phyloP scores from a whole-genome alignment of 2,888 invertebrate species.

The Macroteleia sp. region DNA sequence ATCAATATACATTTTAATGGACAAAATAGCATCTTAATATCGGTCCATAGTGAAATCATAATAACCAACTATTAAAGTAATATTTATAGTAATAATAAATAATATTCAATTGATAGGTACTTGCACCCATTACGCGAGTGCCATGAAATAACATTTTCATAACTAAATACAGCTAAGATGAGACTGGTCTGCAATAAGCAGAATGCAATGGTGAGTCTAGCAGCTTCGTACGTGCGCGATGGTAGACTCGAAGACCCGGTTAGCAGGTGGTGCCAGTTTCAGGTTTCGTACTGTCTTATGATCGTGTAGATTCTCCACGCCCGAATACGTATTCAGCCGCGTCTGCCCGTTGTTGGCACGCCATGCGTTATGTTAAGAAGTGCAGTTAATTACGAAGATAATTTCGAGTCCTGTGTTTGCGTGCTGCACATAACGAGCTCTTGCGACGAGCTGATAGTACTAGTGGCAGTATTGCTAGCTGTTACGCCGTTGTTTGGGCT shows the following conservation, averaged over 20 bases:
- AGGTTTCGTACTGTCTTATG: conserved; percentile 80
- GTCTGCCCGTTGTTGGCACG: conserved; percentile 80
- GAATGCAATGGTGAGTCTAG: conserved; percentile 31
- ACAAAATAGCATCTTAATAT: too few species aligned
- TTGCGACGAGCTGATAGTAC: conserved; percentile 67
- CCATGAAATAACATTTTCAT: too few species aligned
- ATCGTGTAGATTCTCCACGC: conserved; percentile 73
- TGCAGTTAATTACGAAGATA: conserved; percentile 84
- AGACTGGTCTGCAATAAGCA: conserved; percentile 43
- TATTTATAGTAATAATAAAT: too few species aligned
- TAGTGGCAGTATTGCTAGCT: conserved; percentile 22
- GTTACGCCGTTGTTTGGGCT: conserved; percentile 65
- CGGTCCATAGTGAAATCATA: too few species aligned
- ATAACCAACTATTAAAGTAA: too few species aligned
- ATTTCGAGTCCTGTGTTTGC: conserved; percentile 82
- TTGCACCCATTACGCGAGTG: too few species aligned
- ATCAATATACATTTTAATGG: too few species aligned
- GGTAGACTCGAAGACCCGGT: conserved; percentile 39
- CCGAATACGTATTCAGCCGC: conserved; percentile 76
- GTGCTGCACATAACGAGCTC: conserved; percentile 82
- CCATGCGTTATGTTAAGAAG: conserved; percentile 83
- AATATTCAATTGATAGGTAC: too few species aligned
- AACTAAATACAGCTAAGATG: conserved; percentile 34
- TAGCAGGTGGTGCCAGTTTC: conserved; percentile 77
- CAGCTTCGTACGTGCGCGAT: conserved; percentile 44